Conservation (phyloP, 2,113 vertebrate species). For the Peromyscus polionotus region DNA sequence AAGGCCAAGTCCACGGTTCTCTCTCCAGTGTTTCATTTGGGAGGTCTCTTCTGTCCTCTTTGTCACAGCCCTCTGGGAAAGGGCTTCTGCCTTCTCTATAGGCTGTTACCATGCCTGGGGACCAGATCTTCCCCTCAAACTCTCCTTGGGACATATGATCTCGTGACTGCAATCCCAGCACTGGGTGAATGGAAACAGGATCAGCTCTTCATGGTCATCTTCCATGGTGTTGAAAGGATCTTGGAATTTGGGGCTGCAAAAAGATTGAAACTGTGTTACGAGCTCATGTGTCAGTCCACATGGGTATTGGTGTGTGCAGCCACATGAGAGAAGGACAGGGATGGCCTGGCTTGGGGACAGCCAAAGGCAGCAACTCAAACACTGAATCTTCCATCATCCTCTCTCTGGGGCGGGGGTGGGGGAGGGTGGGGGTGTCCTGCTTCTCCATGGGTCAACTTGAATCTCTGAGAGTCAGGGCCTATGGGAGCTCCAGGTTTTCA, state of each 20-base stretch:
- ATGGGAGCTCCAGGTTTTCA: neutral
- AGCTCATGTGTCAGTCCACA: neutral
- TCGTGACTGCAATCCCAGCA: neutral
- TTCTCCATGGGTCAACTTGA: neutral
- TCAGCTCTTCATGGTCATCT: neutral
- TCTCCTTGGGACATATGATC: neutral
- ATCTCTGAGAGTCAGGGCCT: neutral
- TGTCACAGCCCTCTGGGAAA: neutral
- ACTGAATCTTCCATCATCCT: neutral
- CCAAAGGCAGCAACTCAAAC: neutral
- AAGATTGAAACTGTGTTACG: neutral
- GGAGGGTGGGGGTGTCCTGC: neutral
- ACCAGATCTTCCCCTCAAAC: rapidly evolving
- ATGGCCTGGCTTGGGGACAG: neutral
- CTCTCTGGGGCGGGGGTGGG: neutral
- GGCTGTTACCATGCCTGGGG: rapidly evolving
- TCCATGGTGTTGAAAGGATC: neutral
- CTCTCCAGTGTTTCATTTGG: neutral
- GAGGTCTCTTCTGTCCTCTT: neutral
- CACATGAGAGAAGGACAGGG: neutral
- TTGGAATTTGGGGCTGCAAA: neutral
- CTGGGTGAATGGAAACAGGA: neutral
- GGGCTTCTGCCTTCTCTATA: neutral
- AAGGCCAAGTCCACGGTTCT: neutral
- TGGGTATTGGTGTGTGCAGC: neutral